A percentile compares a stretch with the other conserved stretches of the same genome.
These are phyloP conservation scores for Rhombomys opimus DNA, from an alignment of 2,113 vertebrate species.

Conservation along the genomic window DNA sequence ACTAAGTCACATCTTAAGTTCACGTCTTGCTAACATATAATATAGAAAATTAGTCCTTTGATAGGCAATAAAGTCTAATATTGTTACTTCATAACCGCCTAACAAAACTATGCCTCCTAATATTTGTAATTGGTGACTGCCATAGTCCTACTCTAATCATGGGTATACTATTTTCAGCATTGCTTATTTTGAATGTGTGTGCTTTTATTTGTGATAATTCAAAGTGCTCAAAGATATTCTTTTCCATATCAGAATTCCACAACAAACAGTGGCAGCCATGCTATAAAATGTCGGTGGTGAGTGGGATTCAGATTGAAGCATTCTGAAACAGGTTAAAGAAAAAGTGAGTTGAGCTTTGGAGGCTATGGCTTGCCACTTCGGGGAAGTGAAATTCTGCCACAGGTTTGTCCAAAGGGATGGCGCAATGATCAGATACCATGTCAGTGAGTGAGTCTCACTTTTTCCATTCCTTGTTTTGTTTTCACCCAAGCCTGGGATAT, in stretches of 20 bases:
- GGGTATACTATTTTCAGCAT: not conserved
- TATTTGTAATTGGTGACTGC: not conserved
- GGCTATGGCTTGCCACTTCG: accelerated
- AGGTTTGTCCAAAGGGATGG: not conserved
- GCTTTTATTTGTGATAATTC: conserved; percentile 44
- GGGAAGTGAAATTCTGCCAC: not conserved
- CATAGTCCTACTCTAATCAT: not conserved
- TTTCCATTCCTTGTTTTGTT: conserved; percentile 16
- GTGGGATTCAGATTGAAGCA: not conserved
- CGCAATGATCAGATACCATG: not conserved
- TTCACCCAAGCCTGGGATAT: no score
- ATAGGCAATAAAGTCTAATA: not conserved
- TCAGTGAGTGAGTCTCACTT: not conserved
- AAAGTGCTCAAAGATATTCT: not conserved
- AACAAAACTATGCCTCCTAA: not conserved
- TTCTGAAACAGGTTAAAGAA: not conserved
- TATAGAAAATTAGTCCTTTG: not conserved
- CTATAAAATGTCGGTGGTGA: not conserved
- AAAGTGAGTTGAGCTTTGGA: not conserved
- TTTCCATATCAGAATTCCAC: not conserved
- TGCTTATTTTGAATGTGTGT: not conserved
- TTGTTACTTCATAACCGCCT: not conserved
- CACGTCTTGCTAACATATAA: not conserved
- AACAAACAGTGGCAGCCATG: not conserved
- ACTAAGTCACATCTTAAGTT: not conserved